These are phyloP conservation scores for Rhopalosiphum maidis DNA, from an alignment of 1,140 invertebrate species.

Conservation along the genomic window DNA sequence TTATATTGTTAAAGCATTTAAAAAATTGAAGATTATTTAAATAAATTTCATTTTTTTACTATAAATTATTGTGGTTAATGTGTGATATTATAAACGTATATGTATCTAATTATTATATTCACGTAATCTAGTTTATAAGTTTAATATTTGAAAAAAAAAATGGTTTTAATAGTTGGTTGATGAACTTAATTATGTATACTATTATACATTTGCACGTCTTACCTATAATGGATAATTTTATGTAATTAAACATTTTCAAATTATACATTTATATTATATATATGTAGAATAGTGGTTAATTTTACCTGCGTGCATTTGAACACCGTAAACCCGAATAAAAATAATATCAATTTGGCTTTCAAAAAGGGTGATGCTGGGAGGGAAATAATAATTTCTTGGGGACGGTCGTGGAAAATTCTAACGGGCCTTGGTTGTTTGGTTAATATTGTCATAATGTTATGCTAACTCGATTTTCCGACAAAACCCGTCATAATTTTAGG, in stretches of 20 bases:
- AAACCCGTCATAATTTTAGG: slow-evolving; percentile 53
- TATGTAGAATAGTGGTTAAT: not conserved
- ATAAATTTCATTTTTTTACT: too few relatives aligned
- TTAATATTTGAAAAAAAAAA: not conserved
- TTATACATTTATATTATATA: not conserved
- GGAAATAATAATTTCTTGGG: slow-evolving; percentile 4
- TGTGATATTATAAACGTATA: too few relatives aligned
- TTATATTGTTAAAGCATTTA: too few relatives aligned
- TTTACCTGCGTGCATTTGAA: not conserved
- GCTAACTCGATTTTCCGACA: slow-evolving; percentile 51
- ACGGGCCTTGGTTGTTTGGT: slow-evolving; percentile 25
- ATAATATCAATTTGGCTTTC: not conserved
- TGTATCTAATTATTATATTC: too few relatives aligned
- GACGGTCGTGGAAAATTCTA: not conserved
- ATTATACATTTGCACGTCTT: not conserved
- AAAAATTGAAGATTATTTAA: too few relatives aligned
- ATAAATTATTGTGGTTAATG: too few relatives aligned
- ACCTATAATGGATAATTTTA: not conserved
- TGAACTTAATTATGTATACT: not conserved
- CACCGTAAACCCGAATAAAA: not conserved
- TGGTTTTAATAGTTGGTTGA: not conserved
- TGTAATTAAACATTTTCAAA: not conserved
- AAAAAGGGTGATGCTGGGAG: not conserved
- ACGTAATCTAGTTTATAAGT: too few relatives aligned
- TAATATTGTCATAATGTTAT: slow-evolving; percentile 51